phyloP scores from a whole-genome alignment of 2,797 vertebrate species.

The Tiaroga cobitis region DNA sequence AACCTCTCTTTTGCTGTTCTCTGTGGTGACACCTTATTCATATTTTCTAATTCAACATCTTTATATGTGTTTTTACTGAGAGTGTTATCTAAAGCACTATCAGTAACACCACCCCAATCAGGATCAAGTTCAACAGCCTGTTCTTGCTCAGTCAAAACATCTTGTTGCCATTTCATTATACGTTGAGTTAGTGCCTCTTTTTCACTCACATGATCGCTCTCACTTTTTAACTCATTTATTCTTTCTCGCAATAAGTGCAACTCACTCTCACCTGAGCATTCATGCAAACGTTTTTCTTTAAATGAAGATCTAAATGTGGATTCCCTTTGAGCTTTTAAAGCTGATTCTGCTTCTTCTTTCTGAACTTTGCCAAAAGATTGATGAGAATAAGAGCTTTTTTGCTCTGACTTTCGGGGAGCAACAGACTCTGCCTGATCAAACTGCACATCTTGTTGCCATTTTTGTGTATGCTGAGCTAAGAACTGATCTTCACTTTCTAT shows the following conservation, averaged over 20 bases:
- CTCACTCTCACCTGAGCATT: conserved; percentile 65
- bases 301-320: conserved; percentile 46
- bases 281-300: conserved; percentile 57
- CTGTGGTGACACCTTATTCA: conserved; percentile 39
- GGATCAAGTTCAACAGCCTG: conserved; percentile 61
- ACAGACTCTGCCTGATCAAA: conserved; percentile 64
- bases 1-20: conserved; percentile 63
- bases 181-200: conserved; percentile 78
- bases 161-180: conserved; percentile 83
- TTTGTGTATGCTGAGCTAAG: conserved; percentile 67
- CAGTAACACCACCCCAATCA: conserved; percentile 58
- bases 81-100: conserved; percentile 33
- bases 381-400: conserved; percentile 29
- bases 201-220: conserved; percentile 76
- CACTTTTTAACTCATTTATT: conserved; percentile 75
- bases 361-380: conserved; percentile 32
- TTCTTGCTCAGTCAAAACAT: conserved; percentile 76
- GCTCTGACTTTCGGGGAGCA: conserved; percentile 60
- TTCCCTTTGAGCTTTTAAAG: conserved; percentile 42
- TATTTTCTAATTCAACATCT: conserved; percentile 34
- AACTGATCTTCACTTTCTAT: conserved; percentile 74
- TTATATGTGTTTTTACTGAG: conserved; percentile 7
- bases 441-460: conserved; percentile 73
- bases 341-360: conserved; percentile 4
- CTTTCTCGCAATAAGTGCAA: conserved; percentile 79